Conservation (phyloP, 1,140 invertebrate species). For the Diuraphis noxia region DNA sequence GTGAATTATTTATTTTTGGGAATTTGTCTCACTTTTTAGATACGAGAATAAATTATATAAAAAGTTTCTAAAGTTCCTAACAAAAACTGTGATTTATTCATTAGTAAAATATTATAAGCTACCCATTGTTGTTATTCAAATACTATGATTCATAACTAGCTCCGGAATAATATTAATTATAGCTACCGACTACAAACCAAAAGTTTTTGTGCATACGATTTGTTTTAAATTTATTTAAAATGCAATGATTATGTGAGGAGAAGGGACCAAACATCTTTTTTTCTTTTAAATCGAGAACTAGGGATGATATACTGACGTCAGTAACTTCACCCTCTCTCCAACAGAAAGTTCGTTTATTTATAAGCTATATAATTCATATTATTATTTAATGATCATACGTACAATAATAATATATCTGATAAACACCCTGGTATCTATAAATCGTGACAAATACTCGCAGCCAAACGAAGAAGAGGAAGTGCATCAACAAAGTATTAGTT, state of each 20-base stretch:
- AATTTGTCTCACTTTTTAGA: neutral
- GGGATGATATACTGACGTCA: neutral
- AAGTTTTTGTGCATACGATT: neutral
- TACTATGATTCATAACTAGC: neutral
- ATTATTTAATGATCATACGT: no score
- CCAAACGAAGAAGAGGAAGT: neutral
- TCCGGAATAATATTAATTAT: neutral
- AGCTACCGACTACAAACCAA: neutral
- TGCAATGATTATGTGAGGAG: neutral
- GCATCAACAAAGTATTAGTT: neutral
- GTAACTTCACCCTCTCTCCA: no score
- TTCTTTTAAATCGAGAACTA: neutral
- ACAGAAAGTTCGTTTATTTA: no score
- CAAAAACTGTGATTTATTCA: constrained; percentile 14
- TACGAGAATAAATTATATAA: neutral
- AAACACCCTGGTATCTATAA: neutral
- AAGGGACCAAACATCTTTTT: neutral
- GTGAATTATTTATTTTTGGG: neutral
- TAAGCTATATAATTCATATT: no score
- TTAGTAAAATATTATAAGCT: neutral
- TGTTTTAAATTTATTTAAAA: neutral
- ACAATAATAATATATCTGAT: neutral
- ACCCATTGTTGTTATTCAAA: neutral
- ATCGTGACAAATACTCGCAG: neutral
- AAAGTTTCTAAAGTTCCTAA: neutral